Percentiles rank a stretch among this genome's conserved stretches.
Conservation (phyloP, 2,113 vertebrate species). For the Dendropsophus ebraccatus region DNA sequence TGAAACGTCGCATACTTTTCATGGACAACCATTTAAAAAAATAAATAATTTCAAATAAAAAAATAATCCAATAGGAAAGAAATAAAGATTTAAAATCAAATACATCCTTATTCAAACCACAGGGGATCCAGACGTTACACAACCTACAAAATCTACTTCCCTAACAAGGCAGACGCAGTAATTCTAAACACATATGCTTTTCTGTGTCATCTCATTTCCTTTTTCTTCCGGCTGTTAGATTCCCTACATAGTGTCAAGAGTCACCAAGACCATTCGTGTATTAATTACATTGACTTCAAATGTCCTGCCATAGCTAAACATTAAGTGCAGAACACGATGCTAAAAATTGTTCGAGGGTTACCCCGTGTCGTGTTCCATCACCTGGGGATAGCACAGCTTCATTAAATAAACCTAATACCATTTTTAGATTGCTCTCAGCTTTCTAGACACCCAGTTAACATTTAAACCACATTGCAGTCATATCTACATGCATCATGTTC, state of each 20-base stretch:
- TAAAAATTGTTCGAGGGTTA: conserved; percentile 13
- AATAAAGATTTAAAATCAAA: neutral
- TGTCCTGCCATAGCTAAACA: conserved; percentile 4
- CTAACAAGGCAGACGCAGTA: neutral
- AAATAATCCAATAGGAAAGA: neutral
- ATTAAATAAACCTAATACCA: conserved; percentile 35
- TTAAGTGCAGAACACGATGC: conserved; percentile 25
- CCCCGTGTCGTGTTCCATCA: conserved; percentile 26
- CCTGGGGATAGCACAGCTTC: neutral
- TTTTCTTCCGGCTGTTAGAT: conserved; percentile 28
- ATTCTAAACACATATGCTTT: conserved; percentile 45
- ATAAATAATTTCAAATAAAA: too few relatives aligned
- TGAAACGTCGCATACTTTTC: too few relatives aligned
- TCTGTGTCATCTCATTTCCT: conserved; percentile 12
- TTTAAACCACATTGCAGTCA: conserved; percentile 43
- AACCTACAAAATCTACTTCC: neutral
- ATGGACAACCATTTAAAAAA: too few relatives aligned
- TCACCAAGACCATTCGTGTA: neutral
- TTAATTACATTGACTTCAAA: conserved; percentile 37
- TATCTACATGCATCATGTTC: conserved; percentile 45
- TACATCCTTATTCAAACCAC: neutral
- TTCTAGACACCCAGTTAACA: conserved; percentile 38
- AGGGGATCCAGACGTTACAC: neutral
- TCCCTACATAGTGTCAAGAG: conserved; percentile 48
- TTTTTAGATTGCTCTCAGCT: conserved; percentile 31